Conservation (phyloP, 2,888 invertebrate species). For the Parochlus steinenii region DNA sequence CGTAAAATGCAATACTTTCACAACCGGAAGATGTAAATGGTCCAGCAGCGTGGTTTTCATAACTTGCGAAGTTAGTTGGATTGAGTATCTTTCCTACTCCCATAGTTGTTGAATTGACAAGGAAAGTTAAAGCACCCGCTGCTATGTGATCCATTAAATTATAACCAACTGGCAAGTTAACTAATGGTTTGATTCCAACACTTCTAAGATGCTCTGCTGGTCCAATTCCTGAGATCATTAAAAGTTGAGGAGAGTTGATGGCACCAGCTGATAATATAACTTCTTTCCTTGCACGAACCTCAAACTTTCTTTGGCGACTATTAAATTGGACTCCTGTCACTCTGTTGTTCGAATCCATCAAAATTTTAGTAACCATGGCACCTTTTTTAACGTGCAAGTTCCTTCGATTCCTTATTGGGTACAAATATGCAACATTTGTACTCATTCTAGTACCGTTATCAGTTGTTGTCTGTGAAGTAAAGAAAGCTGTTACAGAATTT, state of each 20-base stretch:
- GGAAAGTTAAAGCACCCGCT: slow-evolving; percentile 42
- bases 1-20: slow-evolving; percentile 40
- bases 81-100: slow-evolving; percentile 23
- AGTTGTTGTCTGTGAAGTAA: slow-evolving; percentile 30
- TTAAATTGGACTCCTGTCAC: slow-evolving; percentile 47
- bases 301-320: slow-evolving; percentile 32
- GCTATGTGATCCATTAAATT: slow-evolving; percentile 54
- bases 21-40: slow-evolving; percentile 37
- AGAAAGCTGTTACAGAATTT: slow-evolving; percentile 3
- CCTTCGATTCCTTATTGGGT: slow-evolving; percentile 37
- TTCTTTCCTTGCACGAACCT: slow-evolving; percentile 46
- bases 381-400: slow-evolving; percentile 45
- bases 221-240: slow-evolving; percentile 67
- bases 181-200: slow-evolving; percentile 35
- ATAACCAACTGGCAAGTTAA: slow-evolving; percentile 46
- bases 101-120: slow-evolving; percentile 26
- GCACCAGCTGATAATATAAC: slow-evolving; percentile 61
- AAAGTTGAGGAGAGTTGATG: slow-evolving; percentile 57
- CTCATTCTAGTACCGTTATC: slow-evolving; percentile 49
- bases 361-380: slow-evolving; percentile 40
- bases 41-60: too few species aligned
- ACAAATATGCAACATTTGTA: slow-evolving; percentile 47
- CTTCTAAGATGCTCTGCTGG: slow-evolving; percentile 40
- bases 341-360: slow-evolving; percentile 30
- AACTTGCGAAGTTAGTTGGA: too few species aligned